Evolutionary conservation across 2,888 invertebrate species (phyloP), one percentile per base, ranked within the genome.

Genomic region (Drosophila maculinotata): DNA sequence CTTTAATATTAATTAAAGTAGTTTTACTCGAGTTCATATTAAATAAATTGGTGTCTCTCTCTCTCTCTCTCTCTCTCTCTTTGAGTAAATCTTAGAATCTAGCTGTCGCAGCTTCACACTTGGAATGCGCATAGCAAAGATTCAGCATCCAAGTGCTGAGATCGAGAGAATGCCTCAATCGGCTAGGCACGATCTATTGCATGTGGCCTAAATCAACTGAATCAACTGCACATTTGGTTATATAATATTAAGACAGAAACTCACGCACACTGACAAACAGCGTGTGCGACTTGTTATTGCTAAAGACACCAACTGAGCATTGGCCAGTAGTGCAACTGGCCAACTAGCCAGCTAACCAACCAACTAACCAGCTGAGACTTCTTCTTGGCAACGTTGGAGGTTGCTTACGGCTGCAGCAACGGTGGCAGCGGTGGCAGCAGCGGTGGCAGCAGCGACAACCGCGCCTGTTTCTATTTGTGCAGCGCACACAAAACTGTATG

Each of bases 401-500:
- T 39, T 25, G 57, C 10, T 30, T 26, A n/a, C 30, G 23, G 30
- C 49, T 25, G 76, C 68, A 59, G 39, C 41, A 44, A 35, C 38
- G 15, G 73, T 60, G 54, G 39, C 35, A 25, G 39, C 33, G 49
- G 20, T 42, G 20, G 35, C 64, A 30, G 49, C 28, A 44, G 49
- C 70, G 44, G 23, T 44, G 41, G 53, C 41, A 35, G 41, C 51
- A 31, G 38, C 64, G 31, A 42, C 54, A 49, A 70, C 79, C 70
- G 78, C 73, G 79, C 79, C 83, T 79, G 45, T 76, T 75, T 74
- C 63, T 76, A 39, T 76, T 81, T 80, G 63, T 60, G 68, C 66
- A 38, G 44, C 44, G 57, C 54, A 76, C 76, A 78, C 56, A 78
- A 47, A 45, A 42, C 14, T 23, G 23, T 39, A 42, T 30, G 41